Percentiles rank a stretch among this genome's conserved stretches.
Conservation (phyloP, 2,797 vertebrate species). For the Threskiornis aethiopicus region DNA sequence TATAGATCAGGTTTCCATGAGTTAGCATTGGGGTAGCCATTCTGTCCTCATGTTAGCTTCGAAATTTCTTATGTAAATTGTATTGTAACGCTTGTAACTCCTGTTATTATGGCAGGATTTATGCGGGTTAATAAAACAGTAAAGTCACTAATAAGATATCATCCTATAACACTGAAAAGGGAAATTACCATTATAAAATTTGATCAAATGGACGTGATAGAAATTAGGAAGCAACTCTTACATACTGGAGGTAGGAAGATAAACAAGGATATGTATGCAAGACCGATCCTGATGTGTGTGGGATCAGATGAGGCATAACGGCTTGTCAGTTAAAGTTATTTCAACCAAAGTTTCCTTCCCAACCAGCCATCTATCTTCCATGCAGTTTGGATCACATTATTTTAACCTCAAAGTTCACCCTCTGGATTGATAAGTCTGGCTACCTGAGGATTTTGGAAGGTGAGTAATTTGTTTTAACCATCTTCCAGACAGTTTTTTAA, state of each 20-base stretch:
- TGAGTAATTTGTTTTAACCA: conserved; percentile 32
- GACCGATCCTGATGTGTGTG: not conserved
- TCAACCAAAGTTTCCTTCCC: not conserved
- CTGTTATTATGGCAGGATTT: conserved; percentile 13
- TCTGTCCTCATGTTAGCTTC: not conserved
- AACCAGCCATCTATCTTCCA: conserved; percentile 12
- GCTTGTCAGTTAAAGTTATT: not conserved
- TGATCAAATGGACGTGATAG: not conserved
- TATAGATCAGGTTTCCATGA: not conserved
- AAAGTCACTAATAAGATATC: not conserved
- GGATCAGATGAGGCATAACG: not conserved
- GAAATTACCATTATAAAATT: not conserved
- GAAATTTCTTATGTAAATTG: not conserved
- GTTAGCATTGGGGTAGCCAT: not conserved
- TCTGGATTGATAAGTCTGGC: conserved; percentile 18
- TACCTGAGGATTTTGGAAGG: conserved; percentile 19
- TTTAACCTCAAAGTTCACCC: conserved; percentile 14
- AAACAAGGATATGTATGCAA: not conserved
- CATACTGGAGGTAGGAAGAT: not conserved
- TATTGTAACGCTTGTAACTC: not conserved
- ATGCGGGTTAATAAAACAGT: conserved; percentile 1
- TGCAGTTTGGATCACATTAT: not conserved
- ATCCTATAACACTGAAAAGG: not conserved
- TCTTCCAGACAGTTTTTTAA: conserved; percentile 47
- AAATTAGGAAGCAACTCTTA: not conserved